Conservation (phyloP, 2,888 invertebrate species). For the Drosophila borealis region DNA sequence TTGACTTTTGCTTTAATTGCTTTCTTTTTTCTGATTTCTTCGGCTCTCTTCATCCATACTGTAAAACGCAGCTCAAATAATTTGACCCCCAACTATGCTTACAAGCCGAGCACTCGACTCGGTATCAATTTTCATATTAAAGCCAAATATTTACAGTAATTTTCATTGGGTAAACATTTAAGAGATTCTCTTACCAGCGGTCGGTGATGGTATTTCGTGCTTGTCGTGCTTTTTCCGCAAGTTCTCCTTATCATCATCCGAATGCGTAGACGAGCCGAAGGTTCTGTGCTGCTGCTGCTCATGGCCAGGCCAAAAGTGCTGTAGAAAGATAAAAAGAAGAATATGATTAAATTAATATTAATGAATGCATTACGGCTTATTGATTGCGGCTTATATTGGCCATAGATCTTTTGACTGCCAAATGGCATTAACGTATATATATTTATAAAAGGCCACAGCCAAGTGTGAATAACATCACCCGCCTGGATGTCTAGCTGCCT, state of each 20-base stretch:
- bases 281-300: slow-evolving; percentile 62
- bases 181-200: slow-evolving; percentile 54
- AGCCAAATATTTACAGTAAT: slow-evolving; percentile 58
- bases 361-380: slow-evolving; percentile 61
- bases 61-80: slow-evolving; percentile 19
- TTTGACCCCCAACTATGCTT: slow-evolving; percentile 13
- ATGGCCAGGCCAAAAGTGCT: slow-evolving; percentile 45
- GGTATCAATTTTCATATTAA: slow-evolving; percentile 49
- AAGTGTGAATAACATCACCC: slow-evolving; percentile 26
- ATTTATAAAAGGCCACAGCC: slow-evolving; percentile 28
- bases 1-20: not conserved
- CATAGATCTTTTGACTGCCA: slow-evolving; percentile 50
- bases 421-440: slow-evolving; percentile 36
- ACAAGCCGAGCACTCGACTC: slow-evolving; percentile 17
- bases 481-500: not conserved
- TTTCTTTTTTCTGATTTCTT: not conserved
- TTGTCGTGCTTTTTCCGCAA: slow-evolving; percentile 43
- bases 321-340: slow-evolving; percentile 18
- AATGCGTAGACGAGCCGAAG: slow-evolving; percentile 50
- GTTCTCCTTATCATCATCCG: slow-evolving; percentile 50
- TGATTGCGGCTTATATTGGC: slow-evolving; percentile 62
- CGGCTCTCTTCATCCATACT: not conserved
- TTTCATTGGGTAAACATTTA: slow-evolving; percentile 22
- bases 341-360: slow-evolving; percentile 64
- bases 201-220: slow-evolving; percentile 51